These are phyloP conservation scores for Steatocranus sp. DNA, from an alignment of 2,797 vertebrate species.

Conservation along the genomic window DNA sequence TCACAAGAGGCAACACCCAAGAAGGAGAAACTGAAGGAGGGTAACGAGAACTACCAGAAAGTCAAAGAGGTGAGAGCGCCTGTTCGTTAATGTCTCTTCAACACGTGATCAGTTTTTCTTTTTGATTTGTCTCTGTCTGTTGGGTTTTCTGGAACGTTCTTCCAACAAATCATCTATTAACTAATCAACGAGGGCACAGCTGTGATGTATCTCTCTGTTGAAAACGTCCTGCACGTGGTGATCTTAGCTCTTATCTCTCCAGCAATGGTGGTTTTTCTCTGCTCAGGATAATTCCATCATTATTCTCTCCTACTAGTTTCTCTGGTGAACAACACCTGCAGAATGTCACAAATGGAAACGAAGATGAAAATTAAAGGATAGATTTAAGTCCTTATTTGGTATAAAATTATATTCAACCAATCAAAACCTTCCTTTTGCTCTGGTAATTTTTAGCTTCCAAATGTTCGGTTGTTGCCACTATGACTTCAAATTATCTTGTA, in stretches of 20 bases:
- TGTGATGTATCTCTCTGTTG: not conserved
- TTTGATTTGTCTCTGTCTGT: constrained; percentile 5
- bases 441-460: not conserved
- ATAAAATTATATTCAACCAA: not conserved
- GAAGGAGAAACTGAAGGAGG: constrained; percentile 80
- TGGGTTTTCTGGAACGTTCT: not conserved
- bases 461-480: not conserved
- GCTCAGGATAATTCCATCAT: not conserved
- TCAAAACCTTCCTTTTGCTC: not conserved
- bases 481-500: not conserved
- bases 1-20: constrained; percentile 49
- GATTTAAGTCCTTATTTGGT: not conserved
- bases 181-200: constrained; percentile 3
- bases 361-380: not conserved
- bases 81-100: not conserved
- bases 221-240: not conserved
- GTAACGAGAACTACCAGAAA: constrained; percentile 92
- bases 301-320: not conserved
- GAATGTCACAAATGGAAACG: not conserved
- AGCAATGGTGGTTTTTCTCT: not conserved
- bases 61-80: constrained; percentile 81
- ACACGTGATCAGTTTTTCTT: not conserved
- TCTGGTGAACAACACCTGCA: not conserved
- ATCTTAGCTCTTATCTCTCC: not conserved
- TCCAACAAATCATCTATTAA: constrained; percentile 12